Conservation (phyloP, 2,797 vertebrate species). For the Acropternis orthonyx region DNA sequence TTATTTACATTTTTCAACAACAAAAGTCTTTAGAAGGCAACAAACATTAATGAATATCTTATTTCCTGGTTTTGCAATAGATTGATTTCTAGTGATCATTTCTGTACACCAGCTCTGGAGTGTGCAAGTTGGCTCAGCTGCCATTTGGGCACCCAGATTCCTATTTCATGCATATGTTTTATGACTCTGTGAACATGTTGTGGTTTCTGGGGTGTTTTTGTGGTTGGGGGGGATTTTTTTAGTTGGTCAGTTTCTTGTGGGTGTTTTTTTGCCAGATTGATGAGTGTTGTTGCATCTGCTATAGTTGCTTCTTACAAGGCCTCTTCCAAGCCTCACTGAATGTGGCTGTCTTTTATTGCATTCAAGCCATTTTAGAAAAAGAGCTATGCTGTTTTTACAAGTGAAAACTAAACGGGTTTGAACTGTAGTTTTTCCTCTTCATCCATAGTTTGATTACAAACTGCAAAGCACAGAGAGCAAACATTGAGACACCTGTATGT, state of each 20-base stretch:
- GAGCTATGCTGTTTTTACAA: background rate
- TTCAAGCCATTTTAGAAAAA: background rate
- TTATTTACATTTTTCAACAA: background rate
- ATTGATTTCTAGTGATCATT: background rate
- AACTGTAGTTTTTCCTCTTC: background rate
- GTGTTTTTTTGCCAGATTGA: background rate
- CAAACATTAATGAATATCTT: background rate
- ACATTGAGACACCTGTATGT: background rate
- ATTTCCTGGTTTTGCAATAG: background rate
- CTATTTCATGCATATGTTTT: background rate
- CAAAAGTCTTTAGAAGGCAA: background rate
- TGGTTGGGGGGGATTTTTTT: background rate
- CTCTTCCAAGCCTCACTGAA: background rate
- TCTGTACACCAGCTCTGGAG: background rate
- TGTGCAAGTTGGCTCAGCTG: background rate
- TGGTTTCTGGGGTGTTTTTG: background rate
- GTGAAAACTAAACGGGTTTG: background rate
- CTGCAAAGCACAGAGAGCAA: background rate
- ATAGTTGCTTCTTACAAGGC: background rate
- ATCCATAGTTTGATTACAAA: background rate
- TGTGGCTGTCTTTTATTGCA: background rate
- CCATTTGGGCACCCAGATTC: background rate
- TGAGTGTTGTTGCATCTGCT: background rate
- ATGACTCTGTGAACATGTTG: background rate
- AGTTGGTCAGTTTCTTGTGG: background rate